Evolutionary conservation across 2,888 invertebrate genomes (phyloP).

Genomic region (Bombylius discolor): DNA sequence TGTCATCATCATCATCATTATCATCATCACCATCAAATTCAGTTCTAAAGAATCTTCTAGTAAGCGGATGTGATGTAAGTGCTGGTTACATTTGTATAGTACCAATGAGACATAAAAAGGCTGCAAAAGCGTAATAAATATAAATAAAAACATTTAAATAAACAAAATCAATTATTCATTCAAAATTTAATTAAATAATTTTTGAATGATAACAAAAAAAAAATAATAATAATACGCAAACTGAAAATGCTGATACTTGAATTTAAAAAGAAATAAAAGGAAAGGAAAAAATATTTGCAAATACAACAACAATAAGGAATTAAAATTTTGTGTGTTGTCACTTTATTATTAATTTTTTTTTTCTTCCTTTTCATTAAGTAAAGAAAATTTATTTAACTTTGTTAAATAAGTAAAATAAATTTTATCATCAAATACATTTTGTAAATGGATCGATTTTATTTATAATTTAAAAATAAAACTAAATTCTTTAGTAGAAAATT

Average conservation of each 20-base stretch:
- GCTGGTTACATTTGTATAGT: slow-evolving; percentile 82
- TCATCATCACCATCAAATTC: slow-evolving; percentile 30
- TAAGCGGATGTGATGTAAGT: slow-evolving; percentile 89
- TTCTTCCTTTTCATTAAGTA: too few relatives aligned
- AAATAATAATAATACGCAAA: background rate
- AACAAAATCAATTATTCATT: background rate
- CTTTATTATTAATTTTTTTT: too few relatives aligned
- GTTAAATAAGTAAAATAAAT: background rate
- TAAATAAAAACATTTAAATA: too few relatives aligned
- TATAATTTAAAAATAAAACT: background rate
- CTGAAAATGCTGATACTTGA: too few relatives aligned
- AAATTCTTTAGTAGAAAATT: too few relatives aligned
- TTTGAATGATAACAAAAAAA: too few relatives aligned
- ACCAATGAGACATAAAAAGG: slow-evolving; percentile 46
- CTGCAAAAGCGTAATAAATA: slow-evolving; percentile 32
- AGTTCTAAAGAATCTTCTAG: slow-evolving; percentile 86
- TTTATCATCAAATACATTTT: slow-evolving; percentile 19
- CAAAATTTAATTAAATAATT: too few relatives aligned
- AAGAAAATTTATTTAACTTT: too few relatives aligned
- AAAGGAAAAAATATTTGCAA: too few relatives aligned
- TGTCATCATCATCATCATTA: slow-evolving; percentile 29
- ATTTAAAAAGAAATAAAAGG: background rate
- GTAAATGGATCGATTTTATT: slow-evolving; percentile 38
- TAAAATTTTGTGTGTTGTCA: too few relatives aligned
- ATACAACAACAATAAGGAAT: too few relatives aligned